Evolutionary conservation across 2,888 invertebrate species (phyloP).

Genomic region (Cryptocephalus primarius): DNA sequence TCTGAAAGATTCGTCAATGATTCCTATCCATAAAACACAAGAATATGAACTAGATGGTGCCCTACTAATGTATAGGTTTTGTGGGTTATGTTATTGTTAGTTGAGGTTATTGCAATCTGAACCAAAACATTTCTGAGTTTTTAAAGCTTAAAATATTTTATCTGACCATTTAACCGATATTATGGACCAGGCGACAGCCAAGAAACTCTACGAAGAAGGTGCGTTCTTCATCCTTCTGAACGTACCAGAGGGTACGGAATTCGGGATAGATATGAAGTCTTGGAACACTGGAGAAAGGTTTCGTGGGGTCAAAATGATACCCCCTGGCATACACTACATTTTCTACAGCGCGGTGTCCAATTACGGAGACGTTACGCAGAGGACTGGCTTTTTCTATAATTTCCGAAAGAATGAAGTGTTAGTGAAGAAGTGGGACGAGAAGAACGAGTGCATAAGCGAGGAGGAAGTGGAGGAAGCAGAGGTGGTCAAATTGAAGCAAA

Average conservation of each 20-base stretch:
- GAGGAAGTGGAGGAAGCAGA: conserved; percentile 56
- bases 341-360: conserved; percentile 67
- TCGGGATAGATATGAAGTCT: conserved; percentile 88
- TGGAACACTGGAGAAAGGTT: conserved; percentile 90
- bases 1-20: no score
- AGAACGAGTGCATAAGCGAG: conserved; percentile 60
- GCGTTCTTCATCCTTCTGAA: conserved; percentile 74
- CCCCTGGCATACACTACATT: conserved; percentile 89
- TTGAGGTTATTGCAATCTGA: no score
- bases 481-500: conserved; percentile 52
- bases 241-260: conserved; percentile 84
- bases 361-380: conserved; percentile 52
- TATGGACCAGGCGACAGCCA: conserved; percentile 69
- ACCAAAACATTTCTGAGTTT: no score
- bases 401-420: conserved; percentile 76
- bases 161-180: background rate
- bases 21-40: no score
- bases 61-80: no score
- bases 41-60: no score
- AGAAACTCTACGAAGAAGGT: conserved; percentile 65
- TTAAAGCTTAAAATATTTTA: no score
- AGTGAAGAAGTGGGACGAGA: conserved; percentile 77
- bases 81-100: no score
- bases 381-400: conserved; percentile 63
- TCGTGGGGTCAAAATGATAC: conserved; percentile 96